A percentile compares a stretch with the other conserved stretches of the same genome.
These are phyloP conservation scores for Cantharis rustica DNA, from an alignment of 2,888 invertebrate genomes.

Conservation along the genomic window DNA sequence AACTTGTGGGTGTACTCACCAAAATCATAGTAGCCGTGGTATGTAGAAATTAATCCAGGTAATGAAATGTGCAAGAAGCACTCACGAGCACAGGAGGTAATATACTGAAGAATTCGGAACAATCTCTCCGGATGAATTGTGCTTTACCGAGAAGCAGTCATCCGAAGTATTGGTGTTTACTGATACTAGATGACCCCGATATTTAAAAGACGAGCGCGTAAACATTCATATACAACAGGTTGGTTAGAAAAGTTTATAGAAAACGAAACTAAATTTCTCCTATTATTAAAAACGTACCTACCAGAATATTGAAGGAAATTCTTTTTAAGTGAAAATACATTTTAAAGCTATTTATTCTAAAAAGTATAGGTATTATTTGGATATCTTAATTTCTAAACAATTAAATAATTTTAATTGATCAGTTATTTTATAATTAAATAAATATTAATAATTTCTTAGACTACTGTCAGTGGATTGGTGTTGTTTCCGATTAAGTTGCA, in stretches of 20 bases:
- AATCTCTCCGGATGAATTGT: conserved; percentile 29
- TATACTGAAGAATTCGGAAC: conserved; percentile 25
- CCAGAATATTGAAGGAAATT: not conserved
- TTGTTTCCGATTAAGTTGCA: no score
- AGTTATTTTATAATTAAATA: not conserved
- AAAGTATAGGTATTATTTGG: not conserved
- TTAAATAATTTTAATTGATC: not conserved
- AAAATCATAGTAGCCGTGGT: conserved; percentile 10
- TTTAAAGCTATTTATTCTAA: not conserved
- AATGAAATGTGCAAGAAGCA: conserved; percentile 11
- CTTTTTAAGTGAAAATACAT: not conserved
- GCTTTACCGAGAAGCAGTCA: conserved; percentile 23
- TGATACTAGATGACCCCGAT: conserved; percentile 20
- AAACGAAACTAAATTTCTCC: conserved; percentile 11
- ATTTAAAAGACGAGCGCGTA: conserved; percentile 3
- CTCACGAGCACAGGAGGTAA: conserved; percentile 23
- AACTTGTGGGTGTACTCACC: conserved; percentile 9
- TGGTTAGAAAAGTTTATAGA: not conserved
- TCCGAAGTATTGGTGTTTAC: conserved; percentile 11
- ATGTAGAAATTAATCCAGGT: conserved; percentile 20
- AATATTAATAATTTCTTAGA: no score
- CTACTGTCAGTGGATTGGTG: no score
- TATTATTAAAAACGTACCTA: not conserved
- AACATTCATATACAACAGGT: not conserved
- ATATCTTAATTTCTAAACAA: not conserved